Evolutionary conservation across 2,113 vertebrate species (phyloP).

Genomic region (Rhabdornis inornatus): DNA sequence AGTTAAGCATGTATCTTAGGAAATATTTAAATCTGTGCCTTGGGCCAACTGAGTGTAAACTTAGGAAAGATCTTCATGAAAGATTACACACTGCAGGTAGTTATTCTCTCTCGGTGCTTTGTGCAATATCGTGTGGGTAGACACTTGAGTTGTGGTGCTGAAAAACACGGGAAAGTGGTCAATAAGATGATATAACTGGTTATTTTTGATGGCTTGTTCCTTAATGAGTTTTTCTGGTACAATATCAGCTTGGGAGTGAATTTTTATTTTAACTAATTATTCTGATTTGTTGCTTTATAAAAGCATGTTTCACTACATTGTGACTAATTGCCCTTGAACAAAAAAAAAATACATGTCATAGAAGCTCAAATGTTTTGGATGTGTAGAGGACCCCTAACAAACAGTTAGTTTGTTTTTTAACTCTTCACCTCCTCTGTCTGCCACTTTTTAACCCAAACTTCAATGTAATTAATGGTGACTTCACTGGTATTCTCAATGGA

Average conservation of each 20-base stretch:
- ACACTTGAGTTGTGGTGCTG: not conserved
- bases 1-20: not conserved
- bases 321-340: not conserved
- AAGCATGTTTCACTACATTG: not conserved
- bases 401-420: not conserved
- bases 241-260: not conserved
- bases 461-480: not conserved
- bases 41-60: not conserved
- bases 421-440: not conserved
- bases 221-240: not conserved
- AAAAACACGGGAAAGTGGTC: not conserved
- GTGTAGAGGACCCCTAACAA: not conserved
- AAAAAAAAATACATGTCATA: not conserved
- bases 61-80: not conserved
- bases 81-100: fast-evolving
- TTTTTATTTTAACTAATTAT: not conserved
- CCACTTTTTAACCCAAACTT: not conserved
- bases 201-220: not conserved
- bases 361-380: not conserved
- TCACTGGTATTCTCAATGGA: not conserved
- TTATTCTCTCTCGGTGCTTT: not conserved
- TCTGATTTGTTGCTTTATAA: not conserved
- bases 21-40: not conserved
- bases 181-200: not conserved
- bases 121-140: fast-evolving